Evolutionary conservation across 2,113 vertebrate species (phyloP).

Genomic region (Nannobrachium achirus): DNA sequence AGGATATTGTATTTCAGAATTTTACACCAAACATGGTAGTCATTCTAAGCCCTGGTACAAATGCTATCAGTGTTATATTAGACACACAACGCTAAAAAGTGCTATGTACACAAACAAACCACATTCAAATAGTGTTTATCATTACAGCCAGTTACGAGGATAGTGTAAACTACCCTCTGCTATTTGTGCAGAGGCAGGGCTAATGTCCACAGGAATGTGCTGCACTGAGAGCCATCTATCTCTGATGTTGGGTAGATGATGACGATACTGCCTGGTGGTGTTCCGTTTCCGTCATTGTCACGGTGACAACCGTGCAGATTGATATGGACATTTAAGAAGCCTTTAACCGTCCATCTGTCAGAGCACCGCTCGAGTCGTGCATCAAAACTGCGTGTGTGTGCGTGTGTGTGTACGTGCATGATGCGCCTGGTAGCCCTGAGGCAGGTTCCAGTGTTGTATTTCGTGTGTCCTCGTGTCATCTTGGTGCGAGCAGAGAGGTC

Average conservation of each 20-base stretch:
- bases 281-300: slow-evolving; percentile 76
- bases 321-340: slow-evolving; percentile 80
- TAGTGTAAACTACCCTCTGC: not conserved
- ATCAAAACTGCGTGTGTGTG: slow-evolving; percentile 45
- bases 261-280: slow-evolving; percentile 60
- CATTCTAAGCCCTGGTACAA: not conserved
- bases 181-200: slow-evolving; percentile 14
- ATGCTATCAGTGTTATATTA: not conserved
- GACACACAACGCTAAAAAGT: not conserved
- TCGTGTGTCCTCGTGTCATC: slow-evolving; percentile 42
- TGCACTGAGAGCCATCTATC: slow-evolving; percentile 57
- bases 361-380: slow-evolving; percentile 44
- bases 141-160: not conserved
- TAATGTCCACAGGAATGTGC: slow-evolving; percentile 55
- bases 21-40: not conserved
- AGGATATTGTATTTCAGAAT: slow-evolving; percentile 51
- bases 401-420: slow-evolving; percentile 11
- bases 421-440: slow-evolving; percentile 28
- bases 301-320: slow-evolving; percentile 76
- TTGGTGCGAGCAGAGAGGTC: slow-evolving; percentile 10
- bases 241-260: slow-evolving; percentile 70
- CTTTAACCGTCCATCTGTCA: slow-evolving; percentile 72
- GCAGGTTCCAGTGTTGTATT: slow-evolving; percentile 58
- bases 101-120: not conserved
- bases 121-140: slow-evolving; percentile 5